Evolutionary conservation across 2,888 invertebrate genomes (phyloP).

Genomic region (Cephus spinipes): DNA sequence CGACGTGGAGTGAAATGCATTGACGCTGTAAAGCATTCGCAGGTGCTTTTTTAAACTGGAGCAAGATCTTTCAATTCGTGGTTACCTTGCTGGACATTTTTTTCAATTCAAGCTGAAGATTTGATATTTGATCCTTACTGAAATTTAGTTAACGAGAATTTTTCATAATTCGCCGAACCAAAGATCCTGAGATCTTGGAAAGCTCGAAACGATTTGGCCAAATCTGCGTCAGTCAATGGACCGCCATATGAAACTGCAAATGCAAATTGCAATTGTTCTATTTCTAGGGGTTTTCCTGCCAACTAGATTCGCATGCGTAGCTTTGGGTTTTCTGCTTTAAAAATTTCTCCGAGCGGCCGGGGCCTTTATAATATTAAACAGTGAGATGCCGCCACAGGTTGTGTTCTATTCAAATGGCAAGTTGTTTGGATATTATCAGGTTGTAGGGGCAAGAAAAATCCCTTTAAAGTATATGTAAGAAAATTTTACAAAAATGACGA

Average conservation of each 20-base stretch:
- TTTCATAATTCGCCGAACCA: background rate
- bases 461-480: background rate
- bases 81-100: conserved; percentile 27
- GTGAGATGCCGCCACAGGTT: background rate
- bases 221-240: background rate
- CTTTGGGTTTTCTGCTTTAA: background rate
- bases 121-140: background rate
- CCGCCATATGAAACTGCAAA: conserved; percentile 21
- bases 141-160: conserved; percentile 3
- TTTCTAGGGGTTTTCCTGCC: conserved; percentile 23
- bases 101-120: background rate
- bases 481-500: conserved; percentile 42
- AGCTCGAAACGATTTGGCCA: background rate
- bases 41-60: conserved; percentile 6
- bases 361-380: background rate
- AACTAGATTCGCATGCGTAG: conserved; percentile 14
- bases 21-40: conserved; percentile 53
- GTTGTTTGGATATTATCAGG: background rate
- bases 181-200: background rate
- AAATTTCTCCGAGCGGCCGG: background rate
- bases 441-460: background rate
- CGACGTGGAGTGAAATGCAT: conserved; percentile 65
- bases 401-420: background rate
- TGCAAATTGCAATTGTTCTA: conserved; percentile 26
- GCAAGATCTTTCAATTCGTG: background rate